phyloP scores from a whole-genome alignment of 2,888 invertebrate genomes.

The Tuta absoluta region DNA sequence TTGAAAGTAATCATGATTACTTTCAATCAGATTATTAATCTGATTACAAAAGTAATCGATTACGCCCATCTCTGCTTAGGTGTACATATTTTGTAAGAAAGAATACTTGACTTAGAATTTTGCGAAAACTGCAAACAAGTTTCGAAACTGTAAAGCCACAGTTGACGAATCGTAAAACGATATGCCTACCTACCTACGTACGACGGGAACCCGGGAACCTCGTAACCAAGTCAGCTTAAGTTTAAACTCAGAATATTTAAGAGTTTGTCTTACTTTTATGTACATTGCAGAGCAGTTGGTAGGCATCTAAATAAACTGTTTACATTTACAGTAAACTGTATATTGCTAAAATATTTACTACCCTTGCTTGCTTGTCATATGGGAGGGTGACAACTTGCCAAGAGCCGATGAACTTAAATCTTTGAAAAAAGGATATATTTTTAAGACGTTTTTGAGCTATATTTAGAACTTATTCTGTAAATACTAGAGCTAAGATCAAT shows the following conservation, averaged over 20 bases:
- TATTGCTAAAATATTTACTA: neutral
- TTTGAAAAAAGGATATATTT: too few relatives aligned
- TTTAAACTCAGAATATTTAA: constrained; percentile 9
- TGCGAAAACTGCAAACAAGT: constrained; percentile 14
- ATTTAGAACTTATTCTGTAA: neutral
- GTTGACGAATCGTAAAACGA: constrained; percentile 16
- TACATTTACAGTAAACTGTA: neutral
- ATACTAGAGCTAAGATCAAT: too few relatives aligned
- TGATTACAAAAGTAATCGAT: too few relatives aligned
- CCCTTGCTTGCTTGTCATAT: neutral
- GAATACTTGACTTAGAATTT: constrained; percentile 8
- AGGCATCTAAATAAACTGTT: neutral
- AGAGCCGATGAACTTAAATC: too few relatives aligned
- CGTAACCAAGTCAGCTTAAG: constrained; percentile 9
- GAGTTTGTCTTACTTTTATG: neutral
- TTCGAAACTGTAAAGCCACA: neutral
- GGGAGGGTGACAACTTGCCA: too few relatives aligned
- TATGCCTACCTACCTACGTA: too few relatives aligned
- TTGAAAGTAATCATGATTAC: too few relatives aligned
- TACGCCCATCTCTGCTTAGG: too few relatives aligned
- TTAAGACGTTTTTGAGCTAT: too few relatives aligned
- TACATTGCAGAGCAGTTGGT: neutral
- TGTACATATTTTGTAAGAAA: too few relatives aligned
- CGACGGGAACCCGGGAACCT: neutral
- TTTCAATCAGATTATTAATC: too few relatives aligned